Conservation (phyloP, 2,797 vertebrate species). For the Taenioides sp. region DNA sequence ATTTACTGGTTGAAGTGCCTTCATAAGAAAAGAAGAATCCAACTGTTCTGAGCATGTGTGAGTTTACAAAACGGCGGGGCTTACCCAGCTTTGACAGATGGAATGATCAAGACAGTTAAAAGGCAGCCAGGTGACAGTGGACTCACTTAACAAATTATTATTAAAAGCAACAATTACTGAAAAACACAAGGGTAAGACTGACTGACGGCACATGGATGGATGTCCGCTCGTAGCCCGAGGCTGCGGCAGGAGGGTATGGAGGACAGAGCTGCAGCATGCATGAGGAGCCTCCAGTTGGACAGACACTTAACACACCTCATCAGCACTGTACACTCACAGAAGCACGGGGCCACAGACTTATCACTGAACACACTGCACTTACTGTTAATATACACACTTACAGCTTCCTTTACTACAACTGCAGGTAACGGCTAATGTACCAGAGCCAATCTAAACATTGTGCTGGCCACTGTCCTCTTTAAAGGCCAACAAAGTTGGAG, state of each 20-base stretch:
- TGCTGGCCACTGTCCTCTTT: background rate
- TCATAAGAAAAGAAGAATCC: constrained; percentile 10
- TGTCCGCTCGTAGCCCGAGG: constrained; percentile 35
- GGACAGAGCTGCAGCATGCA: constrained; percentile 50
- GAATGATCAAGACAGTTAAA: constrained; percentile 64
- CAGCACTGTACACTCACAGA: constrained; percentile 14
- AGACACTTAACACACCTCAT: constrained; percentile 11
- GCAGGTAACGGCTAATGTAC: background rate
- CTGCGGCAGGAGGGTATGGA: constrained; percentile 42
- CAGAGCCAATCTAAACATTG: background rate
- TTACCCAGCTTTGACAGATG: constrained; percentile 58
- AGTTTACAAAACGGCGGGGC: constrained; percentile 35
- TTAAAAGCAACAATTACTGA: background rate
- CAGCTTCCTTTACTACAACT: background rate
- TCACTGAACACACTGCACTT: background rate
- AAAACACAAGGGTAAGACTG: constrained; percentile 33
- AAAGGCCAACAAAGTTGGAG: too few species aligned
- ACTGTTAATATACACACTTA: background rate
- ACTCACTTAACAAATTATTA: background rate
- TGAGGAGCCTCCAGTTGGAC: constrained; percentile 39
- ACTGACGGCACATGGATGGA: constrained; percentile 40
- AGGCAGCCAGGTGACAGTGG: constrained; percentile 54
- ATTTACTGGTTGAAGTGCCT: constrained; percentile 2
- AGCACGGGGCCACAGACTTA: constrained; percentile 1
- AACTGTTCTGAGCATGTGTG: constrained; percentile 20